Conservation (phyloP, 2,113 vertebrate genomes). For the Pelobates fuscus region DNA sequence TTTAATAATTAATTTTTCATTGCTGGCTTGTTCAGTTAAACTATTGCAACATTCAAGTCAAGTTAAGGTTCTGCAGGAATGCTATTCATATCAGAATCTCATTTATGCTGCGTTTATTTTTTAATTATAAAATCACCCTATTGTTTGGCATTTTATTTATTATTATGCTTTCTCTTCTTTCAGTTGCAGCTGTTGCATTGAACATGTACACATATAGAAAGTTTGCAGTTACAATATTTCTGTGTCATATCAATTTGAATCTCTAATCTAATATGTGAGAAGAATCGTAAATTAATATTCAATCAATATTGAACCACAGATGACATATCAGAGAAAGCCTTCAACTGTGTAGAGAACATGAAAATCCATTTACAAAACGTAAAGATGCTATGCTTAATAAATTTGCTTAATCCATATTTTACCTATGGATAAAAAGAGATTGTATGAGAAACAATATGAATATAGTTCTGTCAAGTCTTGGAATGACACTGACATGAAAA, state of each 20-base stretch:
- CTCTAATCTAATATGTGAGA: conserved; percentile 58
- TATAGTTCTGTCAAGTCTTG: no score
- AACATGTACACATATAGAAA: conserved; percentile 43
- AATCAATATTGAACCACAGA: conserved; percentile 59
- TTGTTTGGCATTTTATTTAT: neutral
- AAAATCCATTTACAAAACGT: conserved; percentile 43
- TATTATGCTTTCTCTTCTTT: conserved; percentile 20
- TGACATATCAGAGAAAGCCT: conserved; percentile 40
- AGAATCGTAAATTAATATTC: conserved; percentile 53
- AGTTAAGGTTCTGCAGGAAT: conserved; percentile 67
- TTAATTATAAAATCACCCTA: conserved; percentile 55
- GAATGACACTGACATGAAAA: no score
- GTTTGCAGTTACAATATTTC: conserved; percentile 55
- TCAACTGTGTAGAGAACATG: conserved; percentile 50
- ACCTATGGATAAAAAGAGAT: neutral
- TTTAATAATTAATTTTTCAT: conserved; percentile 80
- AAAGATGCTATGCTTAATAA: conserved; percentile 31
- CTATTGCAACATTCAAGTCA: conserved; percentile 71
- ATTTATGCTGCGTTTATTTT: conserved; percentile 38
- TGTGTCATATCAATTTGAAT: conserved; percentile 64
- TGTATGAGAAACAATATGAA: neutral
- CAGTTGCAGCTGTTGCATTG: conserved; percentile 18
- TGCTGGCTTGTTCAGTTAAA: conserved; percentile 70
- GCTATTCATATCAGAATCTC: conserved; percentile 69
- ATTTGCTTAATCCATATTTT: conserved; percentile 19